Base-by-base conservation (phyloP, 2,113 vertebrate genomes). In the Leptobrachium ailaonicum region DNA sequence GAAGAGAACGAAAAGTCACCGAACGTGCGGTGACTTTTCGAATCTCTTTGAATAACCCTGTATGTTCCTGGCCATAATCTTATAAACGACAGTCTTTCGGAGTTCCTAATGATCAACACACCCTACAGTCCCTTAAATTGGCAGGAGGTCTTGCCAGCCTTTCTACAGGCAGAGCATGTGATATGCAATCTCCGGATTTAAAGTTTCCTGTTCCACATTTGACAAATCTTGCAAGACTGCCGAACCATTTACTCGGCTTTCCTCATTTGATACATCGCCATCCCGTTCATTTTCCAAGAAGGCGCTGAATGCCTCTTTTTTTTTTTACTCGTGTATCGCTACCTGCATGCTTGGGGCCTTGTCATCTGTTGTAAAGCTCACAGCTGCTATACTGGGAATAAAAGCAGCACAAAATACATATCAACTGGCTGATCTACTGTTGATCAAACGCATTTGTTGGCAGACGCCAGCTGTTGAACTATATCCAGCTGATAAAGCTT, bases 321-420 rank as follows among this genome's bases (percentile, higher is more conserved):
- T 32, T 32, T 32, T 32, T 32, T 32, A 32, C 20, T 32, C 20
- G 1, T 42, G 11, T 63, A 45, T 47, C 72, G 78, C 71, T 43
- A 67, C 11, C 56, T 71, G 63, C 42, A 64, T 12, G 50, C 44
- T 66, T 41, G 41, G 43, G 43, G 80, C 53, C 8, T 71, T 12
- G 14, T 67, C 62, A 6, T 67, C 56, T 66, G 64, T 84, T 82
- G 66, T 47, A 41, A 60, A 44, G 79, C 66, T 40, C 76, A 73
- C 47, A 58, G 74, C 74, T 81, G 45, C 6, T 13, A n/a, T 12
- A 4, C 75, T 79, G 66, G 43, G 44, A 10, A 6, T 43, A 20
- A 41, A 77, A n/a, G 41, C 66, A 83, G 74, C 13, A 32, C 20
- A 53, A 12, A 58, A 14, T 2, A 12, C 32, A 6, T 0, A 62